Percentiles rank a stretch among this genome's conserved stretches.
Conservation (phyloP, 2,113 vertebrate genomes). For the Morone chrysops region DNA sequence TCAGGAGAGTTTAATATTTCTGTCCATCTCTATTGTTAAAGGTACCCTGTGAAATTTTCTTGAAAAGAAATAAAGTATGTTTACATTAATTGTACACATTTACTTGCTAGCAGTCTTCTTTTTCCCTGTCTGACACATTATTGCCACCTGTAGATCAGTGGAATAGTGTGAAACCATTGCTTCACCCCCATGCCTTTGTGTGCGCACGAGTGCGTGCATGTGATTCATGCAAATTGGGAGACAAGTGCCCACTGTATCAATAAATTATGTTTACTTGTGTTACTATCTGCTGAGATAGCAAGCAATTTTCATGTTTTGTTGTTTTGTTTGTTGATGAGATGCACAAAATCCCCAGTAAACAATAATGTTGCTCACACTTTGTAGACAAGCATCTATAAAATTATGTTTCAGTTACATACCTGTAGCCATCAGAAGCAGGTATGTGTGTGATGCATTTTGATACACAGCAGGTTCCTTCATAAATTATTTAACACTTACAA, state of each 20-base stretch:
- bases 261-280: neutral
- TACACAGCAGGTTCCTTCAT: neutral
- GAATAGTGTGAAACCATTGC: no score
- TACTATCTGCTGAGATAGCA: neutral
- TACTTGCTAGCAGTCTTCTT: neutral
- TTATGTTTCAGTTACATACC: no score
- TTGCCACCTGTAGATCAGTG: neutral
- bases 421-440: neutral
- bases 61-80: neutral
- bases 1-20: neutral
- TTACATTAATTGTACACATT: neutral
- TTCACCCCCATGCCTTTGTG: no score
- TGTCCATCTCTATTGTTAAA: neutral
- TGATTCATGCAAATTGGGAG: slow-evolving; percentile 7
- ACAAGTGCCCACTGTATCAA: neutral
- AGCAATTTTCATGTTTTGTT: slow-evolving; percentile 3
- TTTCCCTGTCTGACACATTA: neutral
- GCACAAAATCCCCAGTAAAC: neutral
- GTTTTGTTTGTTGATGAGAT: no score
- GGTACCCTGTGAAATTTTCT: neutral
- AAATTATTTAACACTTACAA: neutral
- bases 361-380: neutral
- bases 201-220: neutral
- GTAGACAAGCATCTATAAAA: neutral
- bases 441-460: neutral